Conservation (phyloP, 2,797 vertebrate species). For the Peromyscus eremicus region DNA sequence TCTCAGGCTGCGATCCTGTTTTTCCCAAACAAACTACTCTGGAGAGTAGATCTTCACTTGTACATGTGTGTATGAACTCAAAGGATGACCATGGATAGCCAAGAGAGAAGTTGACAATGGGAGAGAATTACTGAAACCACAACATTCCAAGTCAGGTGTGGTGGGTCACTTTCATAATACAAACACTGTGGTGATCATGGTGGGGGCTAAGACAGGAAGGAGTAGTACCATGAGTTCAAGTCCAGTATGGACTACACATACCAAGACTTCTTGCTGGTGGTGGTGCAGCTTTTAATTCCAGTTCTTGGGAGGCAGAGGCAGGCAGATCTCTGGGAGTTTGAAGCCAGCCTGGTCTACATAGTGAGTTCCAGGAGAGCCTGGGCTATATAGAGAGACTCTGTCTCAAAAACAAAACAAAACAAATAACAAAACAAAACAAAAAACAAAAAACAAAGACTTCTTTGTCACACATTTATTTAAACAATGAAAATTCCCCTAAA, state of each 20-base stretch:
- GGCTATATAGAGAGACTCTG: neutral
- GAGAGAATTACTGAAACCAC: neutral
- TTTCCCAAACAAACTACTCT: neutral
- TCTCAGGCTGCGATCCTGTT: neutral
- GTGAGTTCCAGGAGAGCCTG: neutral
- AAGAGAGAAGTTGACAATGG: neutral
- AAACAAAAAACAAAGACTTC: neutral
- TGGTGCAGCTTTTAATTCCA: neutral
- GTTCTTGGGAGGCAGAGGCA: neutral
- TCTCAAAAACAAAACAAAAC: neutral
- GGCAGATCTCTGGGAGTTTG: neutral
- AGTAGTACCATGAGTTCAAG: neutral
- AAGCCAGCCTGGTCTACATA: neutral
- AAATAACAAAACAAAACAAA: no score
- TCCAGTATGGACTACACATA: neutral
- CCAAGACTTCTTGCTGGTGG: neutral
- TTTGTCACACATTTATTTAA: neutral
- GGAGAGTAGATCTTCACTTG: neutral
- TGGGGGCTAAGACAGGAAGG: neutral
- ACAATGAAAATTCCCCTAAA: neutral
- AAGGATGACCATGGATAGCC: neutral
- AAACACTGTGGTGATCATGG: neutral
- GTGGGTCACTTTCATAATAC: neutral
- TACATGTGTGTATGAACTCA: neutral
- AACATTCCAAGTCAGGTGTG: neutral